Evolutionary conservation across 2,888 invertebrate species (phyloP).

Genomic region (Halictus ligatus): DNA sequence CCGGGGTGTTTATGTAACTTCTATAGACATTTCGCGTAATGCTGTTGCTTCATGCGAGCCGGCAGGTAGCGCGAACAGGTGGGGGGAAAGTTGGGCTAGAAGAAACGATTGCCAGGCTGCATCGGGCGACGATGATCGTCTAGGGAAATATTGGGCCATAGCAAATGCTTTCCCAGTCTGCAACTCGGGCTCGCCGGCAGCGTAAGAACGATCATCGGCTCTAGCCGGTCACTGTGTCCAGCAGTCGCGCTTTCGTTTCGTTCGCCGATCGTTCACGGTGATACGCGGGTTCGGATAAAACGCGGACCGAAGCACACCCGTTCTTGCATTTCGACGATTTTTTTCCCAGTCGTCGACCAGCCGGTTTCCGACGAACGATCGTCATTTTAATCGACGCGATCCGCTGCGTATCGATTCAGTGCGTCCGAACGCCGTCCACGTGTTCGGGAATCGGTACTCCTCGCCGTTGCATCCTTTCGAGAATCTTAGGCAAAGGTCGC

Average conservation of each 20-base stretch:
- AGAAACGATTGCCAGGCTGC: slow-evolving; percentile 68
- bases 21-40: background rate
- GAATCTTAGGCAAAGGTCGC: background rate
- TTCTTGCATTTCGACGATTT: background rate
- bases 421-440: background rate
- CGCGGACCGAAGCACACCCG: background rate
- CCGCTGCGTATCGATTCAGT: background rate
- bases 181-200: slow-evolving; percentile 72
- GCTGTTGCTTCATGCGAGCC: background rate
- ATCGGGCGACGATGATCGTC: slow-evolving; percentile 67
- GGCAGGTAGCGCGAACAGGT: background rate
- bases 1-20: background rate
- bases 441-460: background rate
- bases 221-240: slow-evolving; percentile 24
- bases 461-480: background rate
- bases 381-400: background rate
- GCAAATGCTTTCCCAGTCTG: slow-evolving; percentile 76
- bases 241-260: slow-evolving; percentile 29
- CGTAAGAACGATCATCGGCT: slow-evolving; percentile 45
- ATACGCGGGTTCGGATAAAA: slow-evolving; percentile 20
- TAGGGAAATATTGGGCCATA: slow-evolving; percentile 66
- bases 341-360: background rate
- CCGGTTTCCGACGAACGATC: background rate
- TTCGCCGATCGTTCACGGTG: background rate
- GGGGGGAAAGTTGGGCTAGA: slow-evolving; percentile 19